Evolutionary conservation across 2,797 vertebrate species (phyloP).

Genomic region (Anisognathus igniventris): DNA sequence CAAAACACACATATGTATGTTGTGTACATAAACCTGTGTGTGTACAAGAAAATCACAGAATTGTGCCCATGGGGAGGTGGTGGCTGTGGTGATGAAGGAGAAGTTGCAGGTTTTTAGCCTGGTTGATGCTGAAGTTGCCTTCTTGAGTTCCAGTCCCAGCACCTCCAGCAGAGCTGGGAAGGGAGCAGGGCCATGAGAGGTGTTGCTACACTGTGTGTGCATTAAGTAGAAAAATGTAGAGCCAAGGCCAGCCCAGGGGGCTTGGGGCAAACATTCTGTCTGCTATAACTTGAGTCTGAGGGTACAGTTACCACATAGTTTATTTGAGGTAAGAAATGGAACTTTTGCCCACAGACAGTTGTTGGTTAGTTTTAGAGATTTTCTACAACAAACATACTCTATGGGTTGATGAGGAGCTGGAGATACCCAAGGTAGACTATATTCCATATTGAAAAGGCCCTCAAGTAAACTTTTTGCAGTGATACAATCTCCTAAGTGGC

Average conservation of each 20-base stretch:
- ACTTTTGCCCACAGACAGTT: background rate
- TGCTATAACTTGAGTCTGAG: background rate
- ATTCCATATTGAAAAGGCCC: background rate
- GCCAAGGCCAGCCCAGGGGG: background rate
- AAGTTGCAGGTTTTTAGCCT: background rate
- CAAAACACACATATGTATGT: accelerated
- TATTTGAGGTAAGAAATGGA: background rate
- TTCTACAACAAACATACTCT: background rate
- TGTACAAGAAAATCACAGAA: background rate
- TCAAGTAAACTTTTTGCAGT: background rate
- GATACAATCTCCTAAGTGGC: background rate
- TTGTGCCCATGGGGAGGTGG: background rate
- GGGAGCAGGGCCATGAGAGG: background rate
- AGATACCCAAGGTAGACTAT: background rate
- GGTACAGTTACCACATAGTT: background rate
- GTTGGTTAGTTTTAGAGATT: background rate
- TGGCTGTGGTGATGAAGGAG: background rate
- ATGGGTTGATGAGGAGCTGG: background rate
- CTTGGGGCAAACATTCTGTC: background rate
- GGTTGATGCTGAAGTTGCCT: background rate
- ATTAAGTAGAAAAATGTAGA: background rate
- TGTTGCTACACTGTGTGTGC: background rate
- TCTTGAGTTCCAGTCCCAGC: background rate
- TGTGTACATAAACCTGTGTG: background rate
- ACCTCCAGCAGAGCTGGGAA: background rate